Evolutionary conservation across 2,113 vertebrate species (phyloP), one percentile per base, ranked within the genome.

Genomic region (Acanthochromis polyacanthus): DNA sequence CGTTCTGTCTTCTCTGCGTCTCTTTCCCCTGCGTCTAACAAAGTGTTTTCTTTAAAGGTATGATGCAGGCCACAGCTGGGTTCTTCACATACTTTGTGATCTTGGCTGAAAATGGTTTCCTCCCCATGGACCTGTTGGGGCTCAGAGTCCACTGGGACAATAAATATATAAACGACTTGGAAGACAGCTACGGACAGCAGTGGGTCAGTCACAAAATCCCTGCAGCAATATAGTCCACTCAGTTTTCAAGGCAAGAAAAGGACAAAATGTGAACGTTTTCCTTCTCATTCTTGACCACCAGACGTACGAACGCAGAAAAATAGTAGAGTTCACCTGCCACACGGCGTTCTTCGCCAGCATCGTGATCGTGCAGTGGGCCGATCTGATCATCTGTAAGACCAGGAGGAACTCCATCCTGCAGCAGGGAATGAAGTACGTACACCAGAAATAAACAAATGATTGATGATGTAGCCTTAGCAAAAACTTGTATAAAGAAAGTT

Each of bases 1-100:
- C 20, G 3, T 5, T 14, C 8, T 0, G n/a, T 30, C 2, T 36
- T n/a, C 11, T 28, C 30, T 59, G 30, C 10, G 4, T 25, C 25
- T 30, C 30, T 30, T 30, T 30, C 30, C 1, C 6, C 30, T 40
- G 38, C 38, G 40, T 43, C 14, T 10, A 14, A 20, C 65, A 5
- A 14, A 3, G 17, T 56, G 1, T 59, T 68, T 48, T 50, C n/a
- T 50, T 65, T 5, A 6, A 9, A 96, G 95, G 95, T 28, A 98
- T 99, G 97, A 98, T 99, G 88, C 97, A 98, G 90, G 97, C 97
- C 0, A 91, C 95, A 12, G 97, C 95, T 0, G 97, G 97, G 3
- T 99, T 99, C 89, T 99, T 99, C 91, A 94, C 97, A 17, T 99
- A 99, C 90, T 99, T 99, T 62, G 97, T 99, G 74, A 98, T 99